Conservation (phyloP, 2,113 vertebrate species). For the Craseonycteris thonglongyai region DNA sequence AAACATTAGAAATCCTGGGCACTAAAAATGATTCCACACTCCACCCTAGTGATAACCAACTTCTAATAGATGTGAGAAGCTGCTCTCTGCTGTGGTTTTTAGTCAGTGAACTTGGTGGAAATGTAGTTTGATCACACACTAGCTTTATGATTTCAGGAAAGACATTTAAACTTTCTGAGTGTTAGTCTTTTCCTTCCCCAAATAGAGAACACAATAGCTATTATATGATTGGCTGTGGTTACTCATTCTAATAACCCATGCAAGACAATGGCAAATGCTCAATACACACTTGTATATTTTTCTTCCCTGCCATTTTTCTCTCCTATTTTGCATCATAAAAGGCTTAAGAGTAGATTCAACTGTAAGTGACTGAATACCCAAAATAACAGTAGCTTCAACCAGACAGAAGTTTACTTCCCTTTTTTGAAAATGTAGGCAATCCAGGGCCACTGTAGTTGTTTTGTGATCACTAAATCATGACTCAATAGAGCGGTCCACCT, state of each 20-base stretch:
- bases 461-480: not conserved
- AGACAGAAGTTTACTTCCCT: not conserved
- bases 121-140: not conserved
- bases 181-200: not conserved
- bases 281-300: not conserved
- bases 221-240: not conserved
- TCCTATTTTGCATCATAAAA: not conserved
- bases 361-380: not conserved
- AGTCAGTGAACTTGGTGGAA: not conserved
- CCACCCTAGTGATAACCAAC: not conserved
- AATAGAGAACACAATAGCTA: not conserved
- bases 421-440: not conserved
- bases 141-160: not conserved
- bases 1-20: not conserved
- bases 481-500: not conserved
- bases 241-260: not conserved
- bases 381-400: not conserved
- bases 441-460: rapidly evolving
- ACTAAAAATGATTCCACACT: not conserved
- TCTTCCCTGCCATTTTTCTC: not conserved
- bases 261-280: not conserved
- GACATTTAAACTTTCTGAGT: not conserved
- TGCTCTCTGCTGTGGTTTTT: rapidly evolving
- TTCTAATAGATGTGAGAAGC: not conserved
- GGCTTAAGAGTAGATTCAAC: not conserved